Evolutionary conservation across 2,888 invertebrate genomes (phyloP), one percentile per base, ranked within the genome.

Genomic region (Lypha dubia): DNA sequence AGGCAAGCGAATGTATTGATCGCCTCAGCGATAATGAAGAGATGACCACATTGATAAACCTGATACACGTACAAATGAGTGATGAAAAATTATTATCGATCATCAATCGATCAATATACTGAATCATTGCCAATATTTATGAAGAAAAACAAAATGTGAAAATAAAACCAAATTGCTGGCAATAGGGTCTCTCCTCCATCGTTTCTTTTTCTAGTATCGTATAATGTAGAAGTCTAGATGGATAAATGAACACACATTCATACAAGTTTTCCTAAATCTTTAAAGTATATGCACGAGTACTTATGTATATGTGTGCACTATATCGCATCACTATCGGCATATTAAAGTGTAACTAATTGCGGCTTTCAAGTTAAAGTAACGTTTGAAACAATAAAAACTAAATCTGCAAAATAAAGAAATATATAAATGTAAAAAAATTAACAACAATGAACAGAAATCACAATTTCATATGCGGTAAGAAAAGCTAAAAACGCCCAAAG

Each of bases 321-420:
- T 71, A 73, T 82, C 67, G 49, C 73, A 86, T 62, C 86, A 87
- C 87, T 86, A 88, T 88, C 88, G 89, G 88, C 90, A 87, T 87
- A 88, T 89, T 65, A 89, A 89, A 90, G 87, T 91, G 91, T 90
- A 88, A 89, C 91, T 90, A 91, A 91, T 91, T 91, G 91, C 88
- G 90, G 90, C 90, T 88, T 68, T 88, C 87, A 89, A 90, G 89
- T 89, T 89, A 90, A 89, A 90, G 87, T 88, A 88, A 87, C 75
- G 56, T 73, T 83, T 85, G 79, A 79, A 84, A 85, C 81, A 86
- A 85, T 75, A 67, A 75, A 75, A 84, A 73, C 46, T 56, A 46
- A 75, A 75, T 65, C 58, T 46, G 68, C 32, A 46, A 62, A 35
- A 51, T 63, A 56, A 68, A 67, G 63, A 81, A 62, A 1, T 20